Evolutionary conservation across 2,797 vertebrate genomes (phyloP), one percentile per base, ranked within the genome.

Genomic region (Caiman crocodilus): DNA sequence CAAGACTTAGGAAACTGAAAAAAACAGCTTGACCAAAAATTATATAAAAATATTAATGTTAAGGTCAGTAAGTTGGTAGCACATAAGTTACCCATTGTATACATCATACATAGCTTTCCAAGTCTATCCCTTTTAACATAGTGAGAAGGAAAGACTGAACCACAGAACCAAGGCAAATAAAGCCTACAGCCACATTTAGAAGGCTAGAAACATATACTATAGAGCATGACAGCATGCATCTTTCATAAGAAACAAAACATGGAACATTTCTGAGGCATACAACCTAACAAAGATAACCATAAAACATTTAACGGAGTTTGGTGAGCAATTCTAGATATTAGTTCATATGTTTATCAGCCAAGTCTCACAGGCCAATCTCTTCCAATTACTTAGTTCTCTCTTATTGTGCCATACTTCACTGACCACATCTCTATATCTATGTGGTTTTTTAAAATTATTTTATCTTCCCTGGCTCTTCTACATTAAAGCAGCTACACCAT

Each of bases 211-310:
- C 50, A 76, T 13, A 5, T 7, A 28, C 60, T 63, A 26, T 14
- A 89, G 92, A 93, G 84, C 16, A 82, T 7, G 77, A 69, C 63
- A 14, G 30, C 3, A 10, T 61, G 81, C 86, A 76, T 89, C 77
- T 94, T 91, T 63, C 1, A 0, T 3, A 13, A 94, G 80, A 61
- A 94, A 96, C 21, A 94, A 95, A 94, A 93, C n/a, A 95, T 50
- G 92, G 77, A 86, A 92, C 95, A 92, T 94, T 96, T 97, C 77
- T 95, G 89, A 91, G 94, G 85, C 73, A 81, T 69, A 78, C n/a
- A 77, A 94, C 73, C 88, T 75, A 88, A 78, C 67, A 85, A 95
- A 92, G 74, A 82, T 75, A 91, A 87, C 35, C 32, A 85, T 11
- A 5, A 79, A 96, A 96, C 94, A 90, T 80, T 88, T 57, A 84